Conservation (phyloP, 2,888 invertebrate species). For the Clivina fossor region DNA sequence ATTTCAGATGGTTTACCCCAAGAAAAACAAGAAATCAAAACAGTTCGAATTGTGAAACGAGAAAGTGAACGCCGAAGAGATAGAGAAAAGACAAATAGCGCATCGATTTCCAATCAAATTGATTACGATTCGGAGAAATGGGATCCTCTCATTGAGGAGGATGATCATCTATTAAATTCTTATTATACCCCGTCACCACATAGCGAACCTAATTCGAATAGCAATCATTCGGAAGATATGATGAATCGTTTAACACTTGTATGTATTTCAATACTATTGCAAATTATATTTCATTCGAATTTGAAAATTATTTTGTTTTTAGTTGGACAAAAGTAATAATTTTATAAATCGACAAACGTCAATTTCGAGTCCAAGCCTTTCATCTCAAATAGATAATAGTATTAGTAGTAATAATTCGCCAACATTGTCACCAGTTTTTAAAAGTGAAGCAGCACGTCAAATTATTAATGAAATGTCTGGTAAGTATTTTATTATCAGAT, state of each 20-base stretch:
- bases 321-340: constrained; percentile 37
- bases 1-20: constrained; percentile 52
- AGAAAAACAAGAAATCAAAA: constrained; percentile 88
- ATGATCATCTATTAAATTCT: constrained; percentile 39
- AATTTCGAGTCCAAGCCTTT: constrained; percentile 45
- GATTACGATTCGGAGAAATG: constrained; percentile 46
- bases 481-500: constrained; percentile 20
- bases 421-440: constrained; percentile 78
- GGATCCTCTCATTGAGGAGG: constrained; percentile 53
- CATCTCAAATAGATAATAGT: constrained; percentile 39
- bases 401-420: constrained; percentile 50
- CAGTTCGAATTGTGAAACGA: constrained; percentile 89
- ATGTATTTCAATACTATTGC: constrained; percentile 2
- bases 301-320: neutral
- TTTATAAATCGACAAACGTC: constrained; percentile 44
- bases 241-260: neutral
- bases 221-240: neutral
- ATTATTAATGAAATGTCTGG: constrained; percentile 80
- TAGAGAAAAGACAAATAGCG: constrained; percentile 62
- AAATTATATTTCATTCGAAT: neutral
- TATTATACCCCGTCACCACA: constrained; percentile 4
- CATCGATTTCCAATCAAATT: constrained; percentile 38
- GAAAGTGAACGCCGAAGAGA: constrained; percentile 85
- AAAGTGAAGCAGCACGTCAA: constrained; percentile 83
- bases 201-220: constrained; percentile 4